phyloP scores from a whole-genome alignment of 2,113 vertebrate species.

The Sitta europaea region DNA sequence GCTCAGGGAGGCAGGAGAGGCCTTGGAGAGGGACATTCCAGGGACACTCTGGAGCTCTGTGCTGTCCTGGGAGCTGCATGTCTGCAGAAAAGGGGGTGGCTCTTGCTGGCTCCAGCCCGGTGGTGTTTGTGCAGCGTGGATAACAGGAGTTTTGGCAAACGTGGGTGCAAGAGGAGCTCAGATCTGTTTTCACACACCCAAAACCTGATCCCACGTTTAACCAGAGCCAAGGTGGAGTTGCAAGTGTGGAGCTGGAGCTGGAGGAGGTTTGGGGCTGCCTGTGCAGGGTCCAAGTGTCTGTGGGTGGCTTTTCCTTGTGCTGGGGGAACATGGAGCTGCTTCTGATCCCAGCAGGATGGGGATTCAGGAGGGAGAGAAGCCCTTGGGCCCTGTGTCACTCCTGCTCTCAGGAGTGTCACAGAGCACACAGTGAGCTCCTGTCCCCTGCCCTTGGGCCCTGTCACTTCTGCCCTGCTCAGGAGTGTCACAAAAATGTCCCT shows the following conservation, averaged over 20 bases:
- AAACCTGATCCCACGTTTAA: fast-evolving
- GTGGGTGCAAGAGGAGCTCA: background rate
- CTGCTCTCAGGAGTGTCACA: background rate
- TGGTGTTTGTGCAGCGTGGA: background rate
- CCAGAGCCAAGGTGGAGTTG: background rate
- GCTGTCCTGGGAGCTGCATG: background rate
- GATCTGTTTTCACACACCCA: background rate
- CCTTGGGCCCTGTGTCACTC: background rate
- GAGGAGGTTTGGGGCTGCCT: background rate
- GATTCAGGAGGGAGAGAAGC: background rate
- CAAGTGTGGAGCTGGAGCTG: fast-evolving
- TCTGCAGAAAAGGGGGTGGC: background rate
- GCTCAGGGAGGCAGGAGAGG: background rate
- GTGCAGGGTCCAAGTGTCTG: fast-evolving
- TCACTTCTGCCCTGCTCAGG: background rate
- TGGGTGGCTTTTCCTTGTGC: background rate
- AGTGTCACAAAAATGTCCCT: no score
- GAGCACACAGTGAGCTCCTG: background rate
- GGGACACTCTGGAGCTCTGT: background rate
- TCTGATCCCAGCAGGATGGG: background rate
- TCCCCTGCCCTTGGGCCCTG: no score
- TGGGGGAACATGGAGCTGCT: background rate
- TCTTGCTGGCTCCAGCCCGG: background rate
- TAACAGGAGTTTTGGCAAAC: background rate
- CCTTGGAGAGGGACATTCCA: background rate